Evolutionary conservation across 2,888 invertebrate genomes (phyloP).

Genomic region (Ophion ventricosus): DNA sequence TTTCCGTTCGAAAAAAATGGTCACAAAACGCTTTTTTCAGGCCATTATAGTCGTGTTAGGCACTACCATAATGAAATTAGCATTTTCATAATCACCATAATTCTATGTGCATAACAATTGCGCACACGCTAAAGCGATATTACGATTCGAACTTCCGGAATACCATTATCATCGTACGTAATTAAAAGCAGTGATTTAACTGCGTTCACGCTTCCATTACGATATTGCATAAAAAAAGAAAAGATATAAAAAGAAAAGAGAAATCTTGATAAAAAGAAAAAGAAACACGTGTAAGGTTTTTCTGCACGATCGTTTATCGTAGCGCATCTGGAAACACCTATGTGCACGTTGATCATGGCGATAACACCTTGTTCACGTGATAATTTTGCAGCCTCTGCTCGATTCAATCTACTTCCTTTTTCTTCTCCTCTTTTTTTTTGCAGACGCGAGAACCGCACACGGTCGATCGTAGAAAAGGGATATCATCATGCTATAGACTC

Average conservation of each 20-base stretch:
- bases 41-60: no score
- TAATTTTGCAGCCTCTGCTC: conserved; percentile 54
- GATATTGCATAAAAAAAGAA: neutral
- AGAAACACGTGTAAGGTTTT: neutral
- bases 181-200: neutral
- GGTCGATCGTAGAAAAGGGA: conserved; percentile 28
- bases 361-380: conserved; percentile 64
- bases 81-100: neutral
- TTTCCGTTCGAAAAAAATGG: no score
- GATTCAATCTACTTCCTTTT: conserved; percentile 49
- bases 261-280: neutral
- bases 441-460: conserved; percentile 28
- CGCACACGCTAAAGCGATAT: no score
- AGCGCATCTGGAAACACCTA: neutral
- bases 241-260: neutral
- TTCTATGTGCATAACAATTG: no score
- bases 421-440: conserved; percentile 1
- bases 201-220: neutral
- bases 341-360: conserved; percentile 47
- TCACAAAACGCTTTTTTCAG: no score
- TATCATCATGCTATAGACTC: conserved; percentile 27
- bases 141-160: no score
- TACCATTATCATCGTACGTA: neutral
- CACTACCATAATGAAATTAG: neutral
- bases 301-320: neutral